phyloP scores from a whole-genome alignment of 2,797 vertebrate species.

The Malurus leucopterus region DNA sequence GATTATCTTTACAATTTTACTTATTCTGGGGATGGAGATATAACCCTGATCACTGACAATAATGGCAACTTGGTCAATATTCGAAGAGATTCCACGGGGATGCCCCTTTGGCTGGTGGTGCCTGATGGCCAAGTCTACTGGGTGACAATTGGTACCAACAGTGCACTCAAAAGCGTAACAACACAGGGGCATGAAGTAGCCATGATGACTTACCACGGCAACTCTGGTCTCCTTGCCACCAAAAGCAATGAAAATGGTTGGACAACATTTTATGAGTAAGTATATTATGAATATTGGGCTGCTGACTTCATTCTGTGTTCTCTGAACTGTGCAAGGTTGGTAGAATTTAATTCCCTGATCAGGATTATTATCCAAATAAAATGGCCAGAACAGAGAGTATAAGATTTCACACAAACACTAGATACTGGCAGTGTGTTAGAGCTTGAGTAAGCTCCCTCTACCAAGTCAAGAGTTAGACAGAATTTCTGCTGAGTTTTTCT shows the following conservation, averaged over 20 bases:
- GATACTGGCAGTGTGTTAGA: not conserved
- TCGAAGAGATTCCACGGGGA: conserved; percentile 88
- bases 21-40: conserved; percentile 86
- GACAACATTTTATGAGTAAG: conserved; percentile 98
- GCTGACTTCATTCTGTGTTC: not conserved
- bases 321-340: not conserved
- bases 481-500: not conserved
- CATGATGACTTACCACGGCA: conserved; percentile 95
- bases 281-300: conserved; percentile 32
- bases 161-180: conserved; percentile 87
- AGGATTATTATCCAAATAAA: not conserved
- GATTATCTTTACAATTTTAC: conserved; percentile 96
- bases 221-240: conserved; percentile 91
- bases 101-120: conserved; percentile 93
- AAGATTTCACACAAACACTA: not conserved
- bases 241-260: conserved; percentile 96
- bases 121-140: conserved; percentile 94
- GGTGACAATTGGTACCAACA: conserved; percentile 97
- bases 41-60: conserved; percentile 89
- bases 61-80: conserved; percentile 90
- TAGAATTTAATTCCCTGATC: not conserved
- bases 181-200: conserved; percentile 92
- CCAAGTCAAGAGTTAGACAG: not conserved
- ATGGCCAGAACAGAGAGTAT: not conserved
- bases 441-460: not conserved